Conservation (phyloP, 2,113 vertebrate species). For the Colinus virginianus region DNA sequence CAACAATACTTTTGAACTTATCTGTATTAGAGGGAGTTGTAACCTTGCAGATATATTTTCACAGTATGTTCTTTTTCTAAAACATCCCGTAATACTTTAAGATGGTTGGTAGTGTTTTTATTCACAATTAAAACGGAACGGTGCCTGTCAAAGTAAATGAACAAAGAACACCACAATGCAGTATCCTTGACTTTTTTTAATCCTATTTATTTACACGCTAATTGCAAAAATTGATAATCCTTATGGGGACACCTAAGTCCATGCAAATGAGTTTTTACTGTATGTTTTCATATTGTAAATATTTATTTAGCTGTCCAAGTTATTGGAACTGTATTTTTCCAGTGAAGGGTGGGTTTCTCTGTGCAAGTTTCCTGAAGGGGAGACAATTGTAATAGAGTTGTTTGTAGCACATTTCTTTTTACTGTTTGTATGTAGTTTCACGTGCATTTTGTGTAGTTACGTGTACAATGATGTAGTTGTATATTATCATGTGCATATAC, state of each 20-base stretch:
- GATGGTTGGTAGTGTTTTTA: not conserved
- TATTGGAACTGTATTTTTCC: slow-evolving; percentile 22
- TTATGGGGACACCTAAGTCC: not conserved
- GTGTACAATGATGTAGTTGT: not conserved
- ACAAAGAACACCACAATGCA: not conserved
- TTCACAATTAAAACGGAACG: slow-evolving; percentile 19
- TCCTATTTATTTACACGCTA: slow-evolving; percentile 52
- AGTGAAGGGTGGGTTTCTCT: slow-evolving; percentile 11
- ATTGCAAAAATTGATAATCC: slow-evolving; percentile 66
- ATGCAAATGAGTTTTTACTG: slow-evolving; percentile 57
- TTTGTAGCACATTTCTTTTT: not conserved
- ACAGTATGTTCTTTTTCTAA: not conserved
- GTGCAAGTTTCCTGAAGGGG: slow-evolving; percentile 12
- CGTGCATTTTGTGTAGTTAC: not conserved
- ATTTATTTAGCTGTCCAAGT: slow-evolving; percentile 48
- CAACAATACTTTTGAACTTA: slow-evolving; percentile 9
- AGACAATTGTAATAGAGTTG: not conserved
- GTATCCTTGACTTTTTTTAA: slow-evolving; percentile 56
- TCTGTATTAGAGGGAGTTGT: not conserved
- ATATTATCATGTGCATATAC: not conserved
- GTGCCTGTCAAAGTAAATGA: slow-evolving; percentile 37
- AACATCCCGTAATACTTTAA: not conserved
- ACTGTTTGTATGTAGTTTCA: not conserved
- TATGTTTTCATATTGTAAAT: slow-evolving; percentile 57
- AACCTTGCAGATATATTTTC: not conserved